phyloP scores from a whole-genome alignment of 2,113 vertebrate genomes.

The Ammodytes dubius region DNA sequence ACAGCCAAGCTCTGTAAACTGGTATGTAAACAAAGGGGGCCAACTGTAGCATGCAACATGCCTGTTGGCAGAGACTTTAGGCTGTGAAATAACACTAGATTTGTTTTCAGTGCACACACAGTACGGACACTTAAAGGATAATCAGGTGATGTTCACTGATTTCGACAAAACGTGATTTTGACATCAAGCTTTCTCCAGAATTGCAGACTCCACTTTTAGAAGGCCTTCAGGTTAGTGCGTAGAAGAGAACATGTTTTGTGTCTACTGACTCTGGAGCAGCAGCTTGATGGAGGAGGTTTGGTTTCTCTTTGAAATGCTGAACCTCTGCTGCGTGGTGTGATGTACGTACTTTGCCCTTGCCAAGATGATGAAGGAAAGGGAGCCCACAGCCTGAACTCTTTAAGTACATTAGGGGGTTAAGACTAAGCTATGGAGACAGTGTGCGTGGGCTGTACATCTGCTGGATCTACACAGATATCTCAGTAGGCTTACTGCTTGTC shows the following conservation, averaged over 20 bases:
- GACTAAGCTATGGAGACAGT: no score
- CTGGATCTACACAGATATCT: not conserved
- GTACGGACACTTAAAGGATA: no score
- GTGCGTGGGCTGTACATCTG: conserved; percentile 2
- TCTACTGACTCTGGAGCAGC: not conserved
- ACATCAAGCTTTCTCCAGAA: no score
- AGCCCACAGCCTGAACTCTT: not conserved
- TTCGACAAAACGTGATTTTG: no score
- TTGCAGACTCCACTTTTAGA: no score
- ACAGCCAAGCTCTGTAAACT: no score
- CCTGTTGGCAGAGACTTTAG: no score
- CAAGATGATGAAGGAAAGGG: not conserved
- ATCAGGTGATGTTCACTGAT: no score
- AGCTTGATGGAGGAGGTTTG: not conserved
- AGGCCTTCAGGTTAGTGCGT: not conserved
- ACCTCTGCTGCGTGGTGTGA: not conserved
- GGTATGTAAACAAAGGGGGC: no score
- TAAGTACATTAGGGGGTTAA: not conserved
- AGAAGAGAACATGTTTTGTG: not conserved
- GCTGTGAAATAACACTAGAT: no score
- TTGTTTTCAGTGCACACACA: no score
- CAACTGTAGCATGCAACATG: no score
- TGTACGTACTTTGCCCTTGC: not conserved
- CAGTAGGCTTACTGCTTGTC: not conserved
- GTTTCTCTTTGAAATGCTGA: not conserved